Percentiles rank a stretch among this genome's conserved stretches.
Conservation (phyloP, 2,888 invertebrate genomes). For the Hirudinaria manillensis region DNA sequence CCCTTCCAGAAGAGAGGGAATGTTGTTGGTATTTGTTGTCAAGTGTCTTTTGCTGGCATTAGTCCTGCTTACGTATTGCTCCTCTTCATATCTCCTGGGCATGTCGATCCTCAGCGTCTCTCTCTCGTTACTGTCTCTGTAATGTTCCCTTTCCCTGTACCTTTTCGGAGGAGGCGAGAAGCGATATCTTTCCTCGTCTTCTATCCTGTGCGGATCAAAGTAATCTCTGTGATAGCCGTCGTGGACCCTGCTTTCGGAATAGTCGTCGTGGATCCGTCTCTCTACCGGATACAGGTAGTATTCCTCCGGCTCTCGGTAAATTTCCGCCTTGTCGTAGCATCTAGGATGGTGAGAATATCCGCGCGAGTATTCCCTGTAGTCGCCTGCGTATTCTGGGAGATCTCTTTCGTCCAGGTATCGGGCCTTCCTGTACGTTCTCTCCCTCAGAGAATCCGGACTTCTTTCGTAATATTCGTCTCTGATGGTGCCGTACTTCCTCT, state of each 20-base stretch:
- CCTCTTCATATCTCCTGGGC: background rate
- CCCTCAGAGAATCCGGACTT: background rate
- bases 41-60: background rate
- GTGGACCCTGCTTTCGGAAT: too few relatives aligned
- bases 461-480: background rate
- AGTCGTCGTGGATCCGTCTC: background rate
- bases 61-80: background rate
- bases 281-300: background rate
- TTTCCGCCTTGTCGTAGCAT: background rate
- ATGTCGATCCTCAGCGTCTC: background rate
- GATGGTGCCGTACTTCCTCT: background rate
- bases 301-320: background rate
- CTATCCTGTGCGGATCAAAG: background rate
- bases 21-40: background rate
- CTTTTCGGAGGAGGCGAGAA: background rate
- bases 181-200: background rate
- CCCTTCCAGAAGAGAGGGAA: background rate
- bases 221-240: background rate
- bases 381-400: background rate
- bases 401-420: background rate
- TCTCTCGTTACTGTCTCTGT: background rate
- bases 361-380: background rate
- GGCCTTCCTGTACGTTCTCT: constrained; percentile 4
- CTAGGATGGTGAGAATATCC: too few relatives aligned
- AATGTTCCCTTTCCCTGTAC: background rate